Conservation (phyloP, 2,888 invertebrate genomes). For the Buathra laborator region DNA sequence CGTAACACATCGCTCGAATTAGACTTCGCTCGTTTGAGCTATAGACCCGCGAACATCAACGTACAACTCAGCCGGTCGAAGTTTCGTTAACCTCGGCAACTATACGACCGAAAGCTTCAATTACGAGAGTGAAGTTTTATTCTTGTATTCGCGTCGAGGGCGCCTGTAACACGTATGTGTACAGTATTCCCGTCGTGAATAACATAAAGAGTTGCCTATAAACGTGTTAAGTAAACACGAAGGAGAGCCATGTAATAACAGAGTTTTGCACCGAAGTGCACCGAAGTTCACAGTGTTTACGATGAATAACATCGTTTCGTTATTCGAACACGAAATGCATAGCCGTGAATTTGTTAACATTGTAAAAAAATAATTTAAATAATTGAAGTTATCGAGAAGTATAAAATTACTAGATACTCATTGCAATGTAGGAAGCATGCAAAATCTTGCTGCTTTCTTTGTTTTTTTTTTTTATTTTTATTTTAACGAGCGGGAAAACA, state of each 20-base stretch:
- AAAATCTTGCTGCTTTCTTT: neutral
- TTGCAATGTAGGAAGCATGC: neutral
- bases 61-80: slow-evolving; percentile 8
- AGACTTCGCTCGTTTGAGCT: slow-evolving; percentile 17
- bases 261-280: too few relatives aligned
- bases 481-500: slow-evolving; percentile 27
- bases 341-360: too few relatives aligned
- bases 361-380: too few relatives aligned
- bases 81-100: slow-evolving; percentile 43
- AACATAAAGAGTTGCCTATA: neutral
- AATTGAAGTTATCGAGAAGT: too few relatives aligned
- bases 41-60: neutral
- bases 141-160: slow-evolving; percentile 10
- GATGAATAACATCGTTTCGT: too few relatives aligned
- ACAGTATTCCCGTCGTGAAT: neutral
- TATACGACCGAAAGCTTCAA: neutral
- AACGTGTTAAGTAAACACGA: neutral
- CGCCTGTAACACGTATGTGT: slow-evolving; percentile 5
- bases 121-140: slow-evolving; percentile 19
- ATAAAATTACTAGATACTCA: too few relatives aligned
- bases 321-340: too few relatives aligned
- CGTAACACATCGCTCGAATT: slow-evolving; percentile 46
- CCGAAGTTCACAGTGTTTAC: too few relatives aligned
- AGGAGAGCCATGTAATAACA: too few relatives aligned
- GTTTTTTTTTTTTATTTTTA: too few relatives aligned